These are phyloP conservation scores for Volucella inflata DNA, from an alignment of 2,888 invertebrate genomes.

Conservation along the genomic window DNA sequence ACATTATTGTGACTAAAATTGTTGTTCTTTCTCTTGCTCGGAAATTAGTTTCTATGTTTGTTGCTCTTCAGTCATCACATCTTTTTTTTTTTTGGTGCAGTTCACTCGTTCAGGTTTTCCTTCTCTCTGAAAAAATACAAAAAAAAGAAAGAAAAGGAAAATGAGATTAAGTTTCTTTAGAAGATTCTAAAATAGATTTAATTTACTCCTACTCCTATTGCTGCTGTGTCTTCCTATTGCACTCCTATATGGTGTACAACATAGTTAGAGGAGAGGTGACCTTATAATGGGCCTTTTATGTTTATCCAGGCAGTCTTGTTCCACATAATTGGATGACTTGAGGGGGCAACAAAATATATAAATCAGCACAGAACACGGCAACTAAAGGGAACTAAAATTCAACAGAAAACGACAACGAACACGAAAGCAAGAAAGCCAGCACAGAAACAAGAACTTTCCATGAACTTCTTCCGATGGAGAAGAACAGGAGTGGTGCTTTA, in stretches of 20 bases:
- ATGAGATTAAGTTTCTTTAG: conserved; percentile 46
- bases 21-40: conserved; percentile 1
- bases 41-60: conserved; percentile 23
- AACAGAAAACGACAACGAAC: conserved; percentile 5
- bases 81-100: conserved; percentile 17
- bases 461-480: conserved; percentile 47
- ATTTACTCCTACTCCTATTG: conserved; percentile 10
- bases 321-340: conserved; percentile 34
- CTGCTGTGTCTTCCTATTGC: neutral
- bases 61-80: conserved; percentile 52
- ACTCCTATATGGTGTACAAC: neutral
- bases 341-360: conserved; percentile 32
- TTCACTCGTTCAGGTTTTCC: neutral
- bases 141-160: conserved; percentile 18
- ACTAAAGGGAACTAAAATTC: too few species aligned
- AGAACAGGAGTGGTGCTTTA: conserved; percentile 45
- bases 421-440: too few species aligned
- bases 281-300: conserved; percentile 51
- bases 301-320: conserved; percentile 27
- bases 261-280: conserved; percentile 23
- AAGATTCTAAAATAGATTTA: conserved; percentile 35
- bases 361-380: conserved; percentile 35
- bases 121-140: conserved; percentile 59
- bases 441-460: conserved; percentile 19
- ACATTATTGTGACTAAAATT: conserved; percentile 78